These are phyloP conservation scores for Phyllopteryx taeniolatus DNA, from an alignment of 2,113 vertebrate genomes.

Conservation along the genomic window DNA sequence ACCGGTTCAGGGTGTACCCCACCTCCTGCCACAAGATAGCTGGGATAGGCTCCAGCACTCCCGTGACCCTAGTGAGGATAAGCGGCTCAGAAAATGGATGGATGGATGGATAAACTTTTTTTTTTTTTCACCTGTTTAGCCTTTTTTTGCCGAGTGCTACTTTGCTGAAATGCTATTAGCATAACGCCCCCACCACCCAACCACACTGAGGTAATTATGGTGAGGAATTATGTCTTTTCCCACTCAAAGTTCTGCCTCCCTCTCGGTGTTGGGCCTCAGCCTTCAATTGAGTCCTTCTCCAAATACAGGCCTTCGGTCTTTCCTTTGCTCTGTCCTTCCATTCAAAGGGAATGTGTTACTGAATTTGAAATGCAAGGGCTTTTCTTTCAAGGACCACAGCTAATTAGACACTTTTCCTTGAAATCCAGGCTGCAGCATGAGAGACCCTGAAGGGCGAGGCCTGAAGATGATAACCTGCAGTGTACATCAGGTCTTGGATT, in stretches of 20 bases:
- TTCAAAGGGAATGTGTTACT: slow-evolving; percentile 79
- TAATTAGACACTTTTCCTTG: slow-evolving; percentile 80
- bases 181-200: slow-evolving; percentile 55
- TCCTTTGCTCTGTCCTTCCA: slow-evolving; percentile 61
- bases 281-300: slow-evolving; percentile 53
- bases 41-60: too few species aligned
- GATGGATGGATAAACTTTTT: background rate
- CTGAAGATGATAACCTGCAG: slow-evolving; percentile 58
- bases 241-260: slow-evolving; percentile 54
- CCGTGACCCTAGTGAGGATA: too few species aligned
- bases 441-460: slow-evolving; percentile 60
- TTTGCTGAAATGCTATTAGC: slow-evolving; percentile 64
- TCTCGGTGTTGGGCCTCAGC: slow-evolving; percentile 66
- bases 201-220: slow-evolving; percentile 68
- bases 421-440: slow-evolving; percentile 62
- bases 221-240: slow-evolving; percentile 69
- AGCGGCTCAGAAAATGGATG: too few species aligned
- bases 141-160: slow-evolving; percentile 56
- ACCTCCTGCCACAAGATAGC: too few species aligned
- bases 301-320: slow-evolving; percentile 49
- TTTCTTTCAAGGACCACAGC: slow-evolving; percentile 71
- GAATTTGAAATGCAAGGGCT: slow-evolving; percentile 73
- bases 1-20: too few species aligned
- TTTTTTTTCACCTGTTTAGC: slow-evolving; percentile 53
- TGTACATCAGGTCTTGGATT: slow-evolving; percentile 51